Conservation (phyloP, 2,113 vertebrate species). For the Chamaetylas fuelleborni region DNA sequence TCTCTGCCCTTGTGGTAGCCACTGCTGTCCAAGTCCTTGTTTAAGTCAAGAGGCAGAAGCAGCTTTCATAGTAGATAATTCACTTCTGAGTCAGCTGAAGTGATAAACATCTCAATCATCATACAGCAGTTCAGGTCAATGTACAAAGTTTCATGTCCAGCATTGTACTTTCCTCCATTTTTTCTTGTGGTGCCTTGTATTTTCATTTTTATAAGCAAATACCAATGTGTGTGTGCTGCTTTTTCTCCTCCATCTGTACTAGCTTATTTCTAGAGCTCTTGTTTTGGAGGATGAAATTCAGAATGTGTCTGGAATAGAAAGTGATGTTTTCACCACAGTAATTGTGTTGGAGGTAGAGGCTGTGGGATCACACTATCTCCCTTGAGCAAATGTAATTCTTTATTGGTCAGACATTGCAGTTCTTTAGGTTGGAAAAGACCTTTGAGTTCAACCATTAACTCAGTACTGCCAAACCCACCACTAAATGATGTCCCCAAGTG, state of each 20-base stretch:
- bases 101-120: background rate
- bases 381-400: background rate
- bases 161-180: background rate
- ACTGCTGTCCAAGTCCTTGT: background rate
- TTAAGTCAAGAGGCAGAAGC: background rate
- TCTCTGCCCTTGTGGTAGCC: background rate
- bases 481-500: background rate
- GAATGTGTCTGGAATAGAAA: background rate
- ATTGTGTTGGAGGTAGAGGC: background rate
- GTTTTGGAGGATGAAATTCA: background rate
- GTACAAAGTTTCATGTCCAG: background rate
- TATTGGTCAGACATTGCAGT: background rate
- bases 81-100: background rate
- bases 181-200: background rate
- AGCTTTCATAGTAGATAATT: background rate
- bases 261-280: background rate
- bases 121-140: background rate
- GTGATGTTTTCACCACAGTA: background rate
- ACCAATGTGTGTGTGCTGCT: background rate
- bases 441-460: background rate
- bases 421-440: background rate
- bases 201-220: background rate
- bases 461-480: background rate
- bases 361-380: background rate
- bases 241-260: background rate